Evolutionary conservation across 2,888 invertebrate genomes (phyloP).

Genomic region (Geophilus truncorum): DNA sequence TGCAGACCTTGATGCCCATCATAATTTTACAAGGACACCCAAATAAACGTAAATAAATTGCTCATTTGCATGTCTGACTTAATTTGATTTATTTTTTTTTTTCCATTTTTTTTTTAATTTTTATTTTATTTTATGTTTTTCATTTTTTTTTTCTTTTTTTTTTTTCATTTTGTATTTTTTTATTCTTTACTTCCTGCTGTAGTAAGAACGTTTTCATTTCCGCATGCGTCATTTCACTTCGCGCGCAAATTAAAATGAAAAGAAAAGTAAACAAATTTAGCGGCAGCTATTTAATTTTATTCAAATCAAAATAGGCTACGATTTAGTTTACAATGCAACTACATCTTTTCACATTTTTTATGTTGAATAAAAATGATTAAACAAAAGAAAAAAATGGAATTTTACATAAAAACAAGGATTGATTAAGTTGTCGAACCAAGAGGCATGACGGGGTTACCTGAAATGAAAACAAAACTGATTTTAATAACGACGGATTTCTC

Average conservation of each 20-base stretch:
- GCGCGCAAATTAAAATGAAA: not conserved
- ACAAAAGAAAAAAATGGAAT: not conserved
- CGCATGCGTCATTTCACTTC: not conserved
- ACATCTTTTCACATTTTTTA: not conserved
- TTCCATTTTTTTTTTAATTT: not conserved
- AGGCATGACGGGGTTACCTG: slow-evolving; percentile 10
- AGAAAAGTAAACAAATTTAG: not conserved
- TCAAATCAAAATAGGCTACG: not conserved
- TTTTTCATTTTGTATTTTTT: not conserved
- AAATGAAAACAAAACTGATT: not conserved
- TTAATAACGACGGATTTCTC: too few relatives aligned
- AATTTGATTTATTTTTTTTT: too few relatives aligned
- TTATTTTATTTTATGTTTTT: too few relatives aligned
- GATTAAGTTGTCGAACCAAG: not conserved
- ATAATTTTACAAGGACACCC: not conserved
- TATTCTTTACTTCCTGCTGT: too few relatives aligned
- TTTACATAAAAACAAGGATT: not conserved
- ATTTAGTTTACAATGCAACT: not conserved
- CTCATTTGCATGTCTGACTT: not conserved
- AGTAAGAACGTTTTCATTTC: not conserved
- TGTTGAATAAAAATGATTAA: not conserved
- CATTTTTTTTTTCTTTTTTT: too few relatives aligned
- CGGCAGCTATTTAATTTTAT: not conserved
- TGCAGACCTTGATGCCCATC: not conserved
- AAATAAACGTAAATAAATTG: not conserved